Conservation (phyloP, 1,140 invertebrate species). For the Drosophila sechellia region DNA sequence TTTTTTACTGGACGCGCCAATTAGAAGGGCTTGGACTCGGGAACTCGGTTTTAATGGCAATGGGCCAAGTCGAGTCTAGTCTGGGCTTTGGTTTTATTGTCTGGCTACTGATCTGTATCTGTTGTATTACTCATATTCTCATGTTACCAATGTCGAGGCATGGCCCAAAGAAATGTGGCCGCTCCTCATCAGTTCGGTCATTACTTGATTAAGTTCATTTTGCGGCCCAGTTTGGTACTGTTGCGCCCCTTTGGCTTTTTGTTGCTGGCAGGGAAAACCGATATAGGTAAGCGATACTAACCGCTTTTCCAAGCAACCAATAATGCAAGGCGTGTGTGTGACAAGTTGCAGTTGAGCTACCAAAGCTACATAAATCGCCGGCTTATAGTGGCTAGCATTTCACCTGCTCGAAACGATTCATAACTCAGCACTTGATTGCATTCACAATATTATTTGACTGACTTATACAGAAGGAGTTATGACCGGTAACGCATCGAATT, state of each 20-base stretch:
- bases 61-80: conserved; percentile 45
- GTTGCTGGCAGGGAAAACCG: conserved; percentile 53
- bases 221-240: conserved; percentile 49
- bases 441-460: conserved; percentile 40
- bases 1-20: conserved; percentile 60
- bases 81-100: conserved; percentile 71
- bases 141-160: conserved; percentile 53
- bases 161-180: conserved; percentile 63
- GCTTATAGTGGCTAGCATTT: conserved; percentile 61
- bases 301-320: conserved; percentile 20
- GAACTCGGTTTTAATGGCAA: conserved; percentile 63
- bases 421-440: conserved; percentile 67
- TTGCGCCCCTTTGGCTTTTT: conserved; percentile 18
- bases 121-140: conserved; percentile 73
- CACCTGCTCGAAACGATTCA: conserved; percentile 55
- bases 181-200: conserved; percentile 72
- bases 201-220: conserved; percentile 82
- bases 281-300: conserved; percentile 55
- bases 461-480: conserved; percentile 56
- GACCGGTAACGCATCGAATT: conserved; percentile 43
- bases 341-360: conserved; percentile 61
- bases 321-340: conserved; percentile 18
- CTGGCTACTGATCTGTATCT: conserved; percentile 81
- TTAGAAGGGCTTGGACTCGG: conserved; percentile 58
- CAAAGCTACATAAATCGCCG: conserved; percentile 53